A percentile compares a stretch with the other conserved stretches of the same genome.
These are phyloP conservation scores for Hycleus cichorii DNA, from an alignment of 1,140 invertebrate genomes.

Conservation along the genomic window DNA sequence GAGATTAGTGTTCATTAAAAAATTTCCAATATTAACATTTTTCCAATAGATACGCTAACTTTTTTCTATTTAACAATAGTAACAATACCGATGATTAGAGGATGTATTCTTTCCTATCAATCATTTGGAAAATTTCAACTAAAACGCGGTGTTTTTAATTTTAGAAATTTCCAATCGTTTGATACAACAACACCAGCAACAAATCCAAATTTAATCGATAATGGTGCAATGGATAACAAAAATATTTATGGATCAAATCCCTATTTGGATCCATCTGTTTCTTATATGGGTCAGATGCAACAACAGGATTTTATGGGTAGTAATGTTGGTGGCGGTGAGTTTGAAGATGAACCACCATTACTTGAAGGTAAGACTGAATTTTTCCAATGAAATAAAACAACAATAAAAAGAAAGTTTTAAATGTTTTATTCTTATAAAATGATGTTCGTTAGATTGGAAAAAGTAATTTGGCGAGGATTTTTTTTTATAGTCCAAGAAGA, in stretches of 20 bases:
- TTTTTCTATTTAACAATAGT: background rate
- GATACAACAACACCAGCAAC: conserved; percentile 6
- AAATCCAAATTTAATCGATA: too few species aligned
- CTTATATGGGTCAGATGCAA: conserved; percentile 4
- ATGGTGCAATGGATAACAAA: background rate
- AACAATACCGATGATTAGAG: too few species aligned
- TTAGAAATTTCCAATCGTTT: conserved; percentile 22
- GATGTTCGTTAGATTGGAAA: too few species aligned
- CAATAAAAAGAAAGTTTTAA: too few species aligned
- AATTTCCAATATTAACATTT: background rate
- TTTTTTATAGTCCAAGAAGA: background rate
- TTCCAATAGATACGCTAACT: background rate
- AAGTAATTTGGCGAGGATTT: too few species aligned
- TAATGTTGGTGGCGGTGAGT: conserved; percentile 5
- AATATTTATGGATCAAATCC: conserved; percentile 20
- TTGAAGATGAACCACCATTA: conserved; percentile 23
- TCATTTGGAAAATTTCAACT: too few species aligned
- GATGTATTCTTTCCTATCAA: too few species aligned
- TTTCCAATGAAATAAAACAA: background rate
- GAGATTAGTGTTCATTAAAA: background rate
- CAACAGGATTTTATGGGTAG: conserved; percentile 1
- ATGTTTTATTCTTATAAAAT: too few species aligned
- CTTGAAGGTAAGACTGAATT: conserved; percentile 16
- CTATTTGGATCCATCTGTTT: conserved; percentile 18
- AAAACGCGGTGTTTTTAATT: background rate